Evolutionary conservation across 2,797 vertebrate species (phyloP), one percentile per base, ranked within the genome.

Genomic region (Pipistrellus kuhlii): DNA sequence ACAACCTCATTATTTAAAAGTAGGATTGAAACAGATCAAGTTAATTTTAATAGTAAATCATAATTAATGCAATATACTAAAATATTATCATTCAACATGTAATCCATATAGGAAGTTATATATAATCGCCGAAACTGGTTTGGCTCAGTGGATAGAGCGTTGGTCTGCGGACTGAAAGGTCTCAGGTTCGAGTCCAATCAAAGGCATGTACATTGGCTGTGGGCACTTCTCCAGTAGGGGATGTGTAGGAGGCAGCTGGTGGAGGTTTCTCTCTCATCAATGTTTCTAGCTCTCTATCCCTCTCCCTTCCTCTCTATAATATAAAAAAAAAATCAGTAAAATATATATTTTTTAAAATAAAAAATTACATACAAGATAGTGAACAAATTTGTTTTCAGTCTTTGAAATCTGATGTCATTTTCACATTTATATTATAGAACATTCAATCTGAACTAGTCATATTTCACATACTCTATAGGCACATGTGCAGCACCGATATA

Each of bases 41-140:
- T 57, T 44, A 72, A 86, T 69, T 83, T 88, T 82, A 82, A 57
- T 77, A 72, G 25, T 48, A 85, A 51, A 73, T 59, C 85, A 44
- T 72, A 90, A n/a, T 66, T 72, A 92, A 48, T 30, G 7, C 6
- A 84, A 15, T 76, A 59, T 44, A 51, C 35, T 8, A 91, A 91
- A 93, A 76, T 90, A 81, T 71, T 90, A 51, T 76, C 21, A 21
- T 14, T 71, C 12, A 69, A 6, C 17, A 76, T 53, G 6, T 35
- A 59, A 57, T 44, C n/a, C 77, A 15, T 38, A 62, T 88, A 80
- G 2, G 10, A 44, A 44, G 10, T 44, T 44, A 44, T 44, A 44
- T 44, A 44, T 11, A 44, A 44, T 44, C 44, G 10, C 44, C 44
- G 44, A 44, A 44, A 11, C 44, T 11, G 44, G 8, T 44, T 44